These are phyloP conservation scores for Drosophila azteca DNA, from an alignment of 1,140 invertebrate species.

Conservation along the genomic window DNA sequence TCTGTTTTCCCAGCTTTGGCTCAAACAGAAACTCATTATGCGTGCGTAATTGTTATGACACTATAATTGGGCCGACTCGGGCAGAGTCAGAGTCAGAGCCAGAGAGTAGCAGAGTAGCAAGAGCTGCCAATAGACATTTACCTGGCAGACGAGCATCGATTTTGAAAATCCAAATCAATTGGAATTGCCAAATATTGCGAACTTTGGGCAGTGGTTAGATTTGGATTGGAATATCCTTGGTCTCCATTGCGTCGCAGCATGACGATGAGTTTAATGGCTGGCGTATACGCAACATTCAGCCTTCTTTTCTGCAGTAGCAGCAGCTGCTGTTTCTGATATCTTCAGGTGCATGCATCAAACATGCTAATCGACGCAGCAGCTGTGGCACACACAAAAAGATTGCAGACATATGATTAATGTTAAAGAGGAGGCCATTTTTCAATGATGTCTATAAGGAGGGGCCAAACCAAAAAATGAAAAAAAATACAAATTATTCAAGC, in stretches of 20 bases:
- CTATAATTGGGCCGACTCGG: conserved; percentile 59
- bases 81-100: no score
- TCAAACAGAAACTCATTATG: conserved; percentile 60
- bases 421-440: conserved; percentile 50
- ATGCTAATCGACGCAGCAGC: conserved; percentile 26
- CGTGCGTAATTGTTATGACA: conserved; percentile 73
- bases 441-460: conserved; percentile 21
- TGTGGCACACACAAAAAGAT: no score
- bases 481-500: conserved; percentile 61
- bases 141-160: conserved; percentile 59
- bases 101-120: conserved; percentile 28
- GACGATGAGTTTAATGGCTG: not conserved
- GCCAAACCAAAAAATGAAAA: not conserved
- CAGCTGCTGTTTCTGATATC: conserved; percentile 3
- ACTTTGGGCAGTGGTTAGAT: conserved; percentile 29
- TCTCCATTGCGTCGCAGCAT: not conserved
- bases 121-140: conserved; percentile 36
- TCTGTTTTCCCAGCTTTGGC: conserved; percentile 47
- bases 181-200: no score
- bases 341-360: conserved; percentile 23
- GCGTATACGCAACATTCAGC: conserved; percentile 33
- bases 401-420: conserved; percentile 36
- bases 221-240: conserved; percentile 15
- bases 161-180: conserved; percentile 35
- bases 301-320: conserved; percentile 14